phyloP scores from a whole-genome alignment of 2,113 vertebrate species.

The Rhynchopsitta pachyrhyncha region DNA sequence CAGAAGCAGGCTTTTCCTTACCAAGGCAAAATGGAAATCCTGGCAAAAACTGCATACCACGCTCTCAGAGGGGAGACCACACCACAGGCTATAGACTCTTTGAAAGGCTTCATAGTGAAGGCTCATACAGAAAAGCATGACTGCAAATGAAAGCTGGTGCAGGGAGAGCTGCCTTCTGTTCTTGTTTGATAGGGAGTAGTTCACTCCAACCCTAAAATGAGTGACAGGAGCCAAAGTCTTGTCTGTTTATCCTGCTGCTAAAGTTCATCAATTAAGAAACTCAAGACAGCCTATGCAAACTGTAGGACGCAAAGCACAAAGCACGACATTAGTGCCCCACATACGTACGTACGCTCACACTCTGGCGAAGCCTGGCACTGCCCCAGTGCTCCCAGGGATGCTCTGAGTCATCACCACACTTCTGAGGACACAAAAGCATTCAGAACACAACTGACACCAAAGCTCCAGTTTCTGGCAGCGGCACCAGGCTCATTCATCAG shows the following conservation, averaged over 20 bases:
- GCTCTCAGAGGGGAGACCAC: neutral
- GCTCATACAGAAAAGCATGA: neutral
- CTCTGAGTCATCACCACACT: neutral
- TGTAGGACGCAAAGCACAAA: neutral
- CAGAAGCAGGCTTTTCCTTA: neutral
- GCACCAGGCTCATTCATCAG: neutral
- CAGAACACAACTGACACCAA: neutral
- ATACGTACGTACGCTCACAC: neutral
- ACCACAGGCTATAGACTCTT: neutral
- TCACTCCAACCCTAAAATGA: neutral
- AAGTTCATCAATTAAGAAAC: neutral
- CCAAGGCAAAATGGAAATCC: neutral
- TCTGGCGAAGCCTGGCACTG: neutral
- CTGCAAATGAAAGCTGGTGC: neutral
- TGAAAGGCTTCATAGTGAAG: neutral
- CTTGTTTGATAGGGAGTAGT: neutral
- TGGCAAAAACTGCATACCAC: neutral
- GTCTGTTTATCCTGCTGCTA: neutral
- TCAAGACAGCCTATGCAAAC: neutral
- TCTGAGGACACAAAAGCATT: neutral
- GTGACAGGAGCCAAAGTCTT: neutral
- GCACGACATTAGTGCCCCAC: accelerated
- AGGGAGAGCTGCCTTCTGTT: neutral
- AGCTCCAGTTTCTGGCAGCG: neutral
- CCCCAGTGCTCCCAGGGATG: neutral